Evolutionary conservation across 2,797 vertebrate species (phyloP), one percentile per base, ranked within the genome.

Genomic region (Pogonophryne albipinna): DNA sequence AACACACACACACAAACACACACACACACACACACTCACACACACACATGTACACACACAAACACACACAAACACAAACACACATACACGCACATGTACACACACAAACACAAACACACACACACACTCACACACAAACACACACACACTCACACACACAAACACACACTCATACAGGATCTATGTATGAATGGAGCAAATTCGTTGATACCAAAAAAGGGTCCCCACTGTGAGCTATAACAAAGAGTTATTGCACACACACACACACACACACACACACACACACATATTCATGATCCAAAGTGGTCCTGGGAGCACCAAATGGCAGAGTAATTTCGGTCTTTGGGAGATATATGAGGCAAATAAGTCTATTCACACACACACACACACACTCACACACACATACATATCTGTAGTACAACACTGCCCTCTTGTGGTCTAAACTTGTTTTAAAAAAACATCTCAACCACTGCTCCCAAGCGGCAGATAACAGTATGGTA

Each of bases 381-480:
- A 34, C 7, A 8, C 34, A 38, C 7, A 38, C 34, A 38, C 7
- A 38, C 34, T 72, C 31, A 69, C 46, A 68, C 49, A 47, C 13
- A 41, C 56, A 58, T 9, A 38, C 34, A 38, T 7, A 9, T 61
- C 23, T 16, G 45, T 20, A 49, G 53, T 46, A 9, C 42, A 52
- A 85, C 67, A 83, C 79, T 87, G 91, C 23, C 82, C 86, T 86
- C 92, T 89, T 16, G 62, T 90, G 92, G 76, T 57, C 2, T 2
- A 5, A 8, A 20, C 2, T 0, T 19, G 27, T 59, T 27, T 27
- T 5, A 47, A 41, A 50, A 23, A 12, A 13, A 62, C 15, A 17
- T 27, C 23, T 27, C 27, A 27, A 27, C 27, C 27, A 27, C 4
- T 27, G 27, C 6, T 38, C 7, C 14, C 12, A 41, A 34, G 16